Percentiles rank a stretch among this genome's conserved stretches.
phyloP scores from a whole-genome alignment of 2,888 invertebrate species.

The Liposcelis brunnea region DNA sequence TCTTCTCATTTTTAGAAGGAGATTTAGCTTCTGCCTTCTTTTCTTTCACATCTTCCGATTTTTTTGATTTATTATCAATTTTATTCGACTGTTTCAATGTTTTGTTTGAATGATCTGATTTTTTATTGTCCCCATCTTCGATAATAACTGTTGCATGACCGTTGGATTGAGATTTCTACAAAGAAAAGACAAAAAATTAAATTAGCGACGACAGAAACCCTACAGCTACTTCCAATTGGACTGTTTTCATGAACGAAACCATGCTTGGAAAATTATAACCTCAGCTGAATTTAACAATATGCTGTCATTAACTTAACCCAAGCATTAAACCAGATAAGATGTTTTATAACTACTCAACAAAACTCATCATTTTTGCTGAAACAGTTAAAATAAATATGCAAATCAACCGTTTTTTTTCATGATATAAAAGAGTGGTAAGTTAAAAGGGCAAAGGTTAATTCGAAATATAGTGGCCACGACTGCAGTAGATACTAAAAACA shows the following conservation, averaged over 20 bases:
- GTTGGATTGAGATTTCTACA: constrained; percentile 20
- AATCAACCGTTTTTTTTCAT: too few relatives aligned
- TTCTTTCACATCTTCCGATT: constrained; percentile 10
- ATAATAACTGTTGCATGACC: constrained; percentile 20
- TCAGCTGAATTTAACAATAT: too few relatives aligned
- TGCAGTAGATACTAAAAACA: too few relatives aligned
- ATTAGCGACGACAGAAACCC: too few relatives aligned
- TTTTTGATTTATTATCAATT: constrained; percentile 7
- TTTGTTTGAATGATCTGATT: constrained; percentile 14
- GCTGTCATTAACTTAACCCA: not conserved
- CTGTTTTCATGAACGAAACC: too few relatives aligned
- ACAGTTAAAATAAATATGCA: not conserved
- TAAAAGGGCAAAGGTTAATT: too few relatives aligned
- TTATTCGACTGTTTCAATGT: constrained; percentile 13
- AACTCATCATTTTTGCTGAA: not conserved
- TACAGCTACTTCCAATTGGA: too few relatives aligned
- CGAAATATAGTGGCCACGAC: too few relatives aligned
- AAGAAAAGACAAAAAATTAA: constrained; percentile 9
- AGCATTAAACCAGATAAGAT: not conserved
- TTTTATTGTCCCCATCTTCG: constrained; percentile 16
- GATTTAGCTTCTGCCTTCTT: constrained; percentile 12
- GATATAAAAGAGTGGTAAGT: too few relatives aligned
- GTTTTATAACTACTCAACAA: not conserved
- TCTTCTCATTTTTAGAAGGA: constrained; percentile 14
- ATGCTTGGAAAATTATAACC: not conserved